phyloP scores from a whole-genome alignment of 2,888 invertebrate species.

The Lottia scabra region DNA sequence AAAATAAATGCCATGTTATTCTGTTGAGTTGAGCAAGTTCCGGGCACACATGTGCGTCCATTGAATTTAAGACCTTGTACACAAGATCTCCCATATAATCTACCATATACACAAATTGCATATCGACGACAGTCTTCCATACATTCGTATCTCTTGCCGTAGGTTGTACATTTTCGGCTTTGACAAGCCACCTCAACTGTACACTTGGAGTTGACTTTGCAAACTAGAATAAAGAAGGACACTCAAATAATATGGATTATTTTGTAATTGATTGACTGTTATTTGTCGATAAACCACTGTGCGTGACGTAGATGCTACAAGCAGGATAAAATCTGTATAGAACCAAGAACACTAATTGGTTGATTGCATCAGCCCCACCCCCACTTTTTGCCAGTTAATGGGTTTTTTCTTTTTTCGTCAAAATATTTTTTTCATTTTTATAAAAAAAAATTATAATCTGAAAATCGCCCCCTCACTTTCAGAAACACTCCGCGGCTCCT shows the following conservation, averaged over 20 bases:
- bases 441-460: too few relatives aligned
- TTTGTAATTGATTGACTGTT: neutral
- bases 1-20: too few relatives aligned
- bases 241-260: neutral
- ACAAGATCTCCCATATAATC: slow-evolving; percentile 26
- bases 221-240: neutral
- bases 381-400: too few relatives aligned
- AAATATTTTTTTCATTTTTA: too few relatives aligned
- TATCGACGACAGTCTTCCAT: slow-evolving; percentile 24
- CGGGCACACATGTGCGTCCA: neutral
- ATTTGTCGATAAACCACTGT: too few relatives aligned
- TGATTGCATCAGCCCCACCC: too few relatives aligned
- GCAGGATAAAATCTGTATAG: too few relatives aligned
- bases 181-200: neutral
- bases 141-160: slow-evolving; percentile 26
- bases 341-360: too few relatives aligned
- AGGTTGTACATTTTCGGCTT: slow-evolving; percentile 16
- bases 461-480: too few relatives aligned
- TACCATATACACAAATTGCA: slow-evolving; percentile 33
- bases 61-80: slow-evolving; percentile 20
- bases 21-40: neutral
- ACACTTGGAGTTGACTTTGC: neutral
- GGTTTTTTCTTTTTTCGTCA: too few relatives aligned
- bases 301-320: too few relatives aligned
- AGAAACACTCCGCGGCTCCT: too few relatives aligned